Evolutionary conservation across 2,797 vertebrate genomes (phyloP).

Genomic region (Champsocephalus esox): DNA sequence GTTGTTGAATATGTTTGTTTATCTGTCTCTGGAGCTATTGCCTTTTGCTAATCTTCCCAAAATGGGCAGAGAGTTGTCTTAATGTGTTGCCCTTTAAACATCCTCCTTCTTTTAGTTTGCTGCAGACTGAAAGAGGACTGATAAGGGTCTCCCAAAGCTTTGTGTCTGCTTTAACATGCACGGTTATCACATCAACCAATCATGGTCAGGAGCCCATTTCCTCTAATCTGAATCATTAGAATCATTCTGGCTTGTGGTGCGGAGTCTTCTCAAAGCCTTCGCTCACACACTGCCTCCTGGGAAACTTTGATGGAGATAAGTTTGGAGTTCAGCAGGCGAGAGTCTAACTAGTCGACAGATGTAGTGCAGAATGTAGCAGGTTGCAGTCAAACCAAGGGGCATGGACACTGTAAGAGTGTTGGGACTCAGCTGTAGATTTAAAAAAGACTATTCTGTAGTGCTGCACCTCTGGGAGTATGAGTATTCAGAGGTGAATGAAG

Average conservation of each 20-base stretch:
- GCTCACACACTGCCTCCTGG: constrained; percentile 43
- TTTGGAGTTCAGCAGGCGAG: constrained; percentile 62
- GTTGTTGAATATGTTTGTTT: constrained; percentile 74
- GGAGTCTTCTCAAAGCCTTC: constrained; percentile 60
- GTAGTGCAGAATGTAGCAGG: constrained; percentile 38
- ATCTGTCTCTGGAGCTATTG: constrained; percentile 56
- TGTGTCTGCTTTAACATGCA: constrained; percentile 53
- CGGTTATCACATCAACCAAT: constrained; percentile 75
- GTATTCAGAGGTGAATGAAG: constrained; percentile 43
- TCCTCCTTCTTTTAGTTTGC: constrained; percentile 48
- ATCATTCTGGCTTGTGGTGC: constrained; percentile 61
- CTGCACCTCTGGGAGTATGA: constrained; percentile 56
- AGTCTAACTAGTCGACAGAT: constrained; percentile 65
- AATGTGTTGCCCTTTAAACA: constrained; percentile 51
- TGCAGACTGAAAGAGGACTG: constrained; percentile 42
- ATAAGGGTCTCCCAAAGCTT: constrained; percentile 54
- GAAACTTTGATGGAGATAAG: constrained; percentile 59
- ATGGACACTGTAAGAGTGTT: constrained; percentile 37
- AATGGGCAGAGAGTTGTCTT: constrained; percentile 51
- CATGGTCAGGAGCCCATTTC: constrained; percentile 70
- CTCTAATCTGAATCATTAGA: constrained; percentile 74
- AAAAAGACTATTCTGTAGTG: constrained; percentile 50
- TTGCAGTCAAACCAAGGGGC: constrained; percentile 50
- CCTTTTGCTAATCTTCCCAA: constrained; percentile 67
- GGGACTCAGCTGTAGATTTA: constrained; percentile 59